These are phyloP conservation scores for Amniataba percoides DNA, from an alignment of 2,797 vertebrate species.

Conservation along the genomic window DNA sequence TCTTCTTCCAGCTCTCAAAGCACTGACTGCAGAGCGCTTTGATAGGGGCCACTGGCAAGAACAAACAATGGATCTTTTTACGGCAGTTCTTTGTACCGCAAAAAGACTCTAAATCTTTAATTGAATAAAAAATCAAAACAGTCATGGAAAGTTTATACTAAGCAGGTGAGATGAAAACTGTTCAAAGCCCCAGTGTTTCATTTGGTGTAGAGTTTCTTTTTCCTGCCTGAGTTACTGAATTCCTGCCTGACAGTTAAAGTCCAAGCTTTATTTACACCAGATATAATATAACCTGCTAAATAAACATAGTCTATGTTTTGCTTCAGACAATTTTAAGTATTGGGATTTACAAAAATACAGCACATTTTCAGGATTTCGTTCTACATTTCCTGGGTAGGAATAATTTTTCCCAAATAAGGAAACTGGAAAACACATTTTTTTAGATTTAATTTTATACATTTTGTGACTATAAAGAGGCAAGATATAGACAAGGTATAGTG, in stretches of 20 bases:
- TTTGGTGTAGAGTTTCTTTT: neutral
- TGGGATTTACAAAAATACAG: neutral
- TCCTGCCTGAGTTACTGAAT: no score
- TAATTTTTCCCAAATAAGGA: no score
- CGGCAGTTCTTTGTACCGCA: neutral
- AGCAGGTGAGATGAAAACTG: neutral
- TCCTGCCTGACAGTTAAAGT: neutral
- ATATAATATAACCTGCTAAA: neutral
- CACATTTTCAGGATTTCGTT: neutral
- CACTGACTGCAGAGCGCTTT: slow-evolving; percentile 97
- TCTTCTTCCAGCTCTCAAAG: slow-evolving; percentile 95
- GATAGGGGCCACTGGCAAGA: slow-evolving; percentile 94
- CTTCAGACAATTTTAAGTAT: neutral
- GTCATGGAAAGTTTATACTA: neutral
- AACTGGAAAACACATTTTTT: neutral
- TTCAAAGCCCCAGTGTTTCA: slow-evolving; percentile 1
- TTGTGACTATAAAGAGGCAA: neutral
- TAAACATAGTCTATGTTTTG: neutral
- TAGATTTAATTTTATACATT: neutral
- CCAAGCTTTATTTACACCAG: slow-evolving; percentile 14
- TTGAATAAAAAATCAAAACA: slow-evolving; percentile 17
- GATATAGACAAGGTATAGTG: no score
- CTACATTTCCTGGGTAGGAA: neutral
- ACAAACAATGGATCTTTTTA: slow-evolving; percentile 44
- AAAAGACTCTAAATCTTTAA: slow-evolving; percentile 18